Evolutionary conservation across 2,113 vertebrate species (phyloP), one percentile per base, ranked within the genome.

Genomic region (Rostratula benghalensis): DNA sequence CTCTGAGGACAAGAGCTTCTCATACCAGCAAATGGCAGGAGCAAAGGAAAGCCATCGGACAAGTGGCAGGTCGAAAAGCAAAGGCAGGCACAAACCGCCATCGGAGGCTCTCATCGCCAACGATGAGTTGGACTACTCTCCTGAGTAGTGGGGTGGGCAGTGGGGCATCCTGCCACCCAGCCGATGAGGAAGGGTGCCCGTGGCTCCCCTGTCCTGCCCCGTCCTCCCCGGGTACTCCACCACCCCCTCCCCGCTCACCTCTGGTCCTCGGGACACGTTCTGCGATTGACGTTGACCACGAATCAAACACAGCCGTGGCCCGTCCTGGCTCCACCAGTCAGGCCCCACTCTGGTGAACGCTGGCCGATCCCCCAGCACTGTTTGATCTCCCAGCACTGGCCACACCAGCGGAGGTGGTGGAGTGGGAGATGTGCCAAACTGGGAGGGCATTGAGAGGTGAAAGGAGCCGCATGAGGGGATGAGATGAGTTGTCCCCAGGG

Each of bases 41-140:
- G 79, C 94, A 93, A 95, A 95, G 97, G 97, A 97, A 46, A 98
- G 96, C 96, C 97, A 96, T 95, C 97, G 97, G 98, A 98, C 98
- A 31, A 98, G 98, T 95, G 96, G 98, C 97, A 98, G 97, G 97
- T 95, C 98, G 21, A 99, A 98, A 98, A 98, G 97, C 97, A 99
- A 98, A 98, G 97, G 98, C 95, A 98, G 98, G 93, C 97, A 98
- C 97, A 98, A 98, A 97, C 95, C 94, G 54, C 98, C 98, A 25
- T 98, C 98, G 0, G 98, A 98, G 83, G 97, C 98, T n/a, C 97
- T 99, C 96, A 98, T 98, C 33, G 98, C 98, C 88, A 99, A 99
- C 3, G 98, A 99, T 0, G 98, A 99, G 97, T 65, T 99, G 96
- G 98, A 99, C 94, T 98, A 98, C 91, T 98, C 98, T 0, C 98